Evolutionary conservation across 2,888 invertebrate species (phyloP).

Genomic region (Chydorus sphaericus): DNA sequence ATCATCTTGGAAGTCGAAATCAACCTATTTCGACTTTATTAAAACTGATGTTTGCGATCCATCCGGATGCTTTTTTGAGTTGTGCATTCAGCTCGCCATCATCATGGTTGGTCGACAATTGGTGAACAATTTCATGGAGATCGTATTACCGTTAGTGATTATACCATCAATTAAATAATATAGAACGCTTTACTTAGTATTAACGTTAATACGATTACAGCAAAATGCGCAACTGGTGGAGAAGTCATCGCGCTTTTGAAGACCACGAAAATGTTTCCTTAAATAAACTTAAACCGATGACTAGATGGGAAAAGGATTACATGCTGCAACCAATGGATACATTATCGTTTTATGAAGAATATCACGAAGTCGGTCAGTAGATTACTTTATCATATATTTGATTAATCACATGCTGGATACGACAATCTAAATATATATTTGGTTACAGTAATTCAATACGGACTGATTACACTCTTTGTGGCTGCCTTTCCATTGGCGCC

Average conservation of each 20-base stretch:
- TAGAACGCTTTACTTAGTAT: background rate
- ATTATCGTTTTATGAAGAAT: conserved; percentile 86
- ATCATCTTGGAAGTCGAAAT: conserved; percentile 42
- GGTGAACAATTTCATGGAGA: conserved; percentile 81
- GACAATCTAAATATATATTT: background rate
- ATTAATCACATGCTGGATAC: background rate
- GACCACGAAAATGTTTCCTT: conserved; percentile 25
- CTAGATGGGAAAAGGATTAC: conserved; percentile 84
- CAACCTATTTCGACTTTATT: conserved; percentile 49
- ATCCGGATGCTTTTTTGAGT: conserved; percentile 79
- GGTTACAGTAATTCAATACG: conserved; percentile 81
- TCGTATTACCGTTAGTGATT: conserved; percentile 64
- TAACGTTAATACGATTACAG: conserved; percentile 29
- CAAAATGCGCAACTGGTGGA: conserved; percentile 80
- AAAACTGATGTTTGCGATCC: conserved; percentile 81
- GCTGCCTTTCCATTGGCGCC: conserved; percentile 95
- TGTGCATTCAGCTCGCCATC: conserved; percentile 80
- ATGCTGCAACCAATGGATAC: conserved; percentile 78
- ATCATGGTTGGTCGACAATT: conserved; percentile 93
- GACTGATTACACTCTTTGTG: conserved; percentile 92
- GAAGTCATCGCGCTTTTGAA: conserved; percentile 53
- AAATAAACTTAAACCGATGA: conserved; percentile 41
- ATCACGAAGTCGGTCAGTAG: conserved; percentile 86
- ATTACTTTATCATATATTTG: background rate
- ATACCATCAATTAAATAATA: background rate